These are phyloP conservation scores for Morpho helenor DNA, from an alignment of 2,888 invertebrate species.

Conservation along the genomic window DNA sequence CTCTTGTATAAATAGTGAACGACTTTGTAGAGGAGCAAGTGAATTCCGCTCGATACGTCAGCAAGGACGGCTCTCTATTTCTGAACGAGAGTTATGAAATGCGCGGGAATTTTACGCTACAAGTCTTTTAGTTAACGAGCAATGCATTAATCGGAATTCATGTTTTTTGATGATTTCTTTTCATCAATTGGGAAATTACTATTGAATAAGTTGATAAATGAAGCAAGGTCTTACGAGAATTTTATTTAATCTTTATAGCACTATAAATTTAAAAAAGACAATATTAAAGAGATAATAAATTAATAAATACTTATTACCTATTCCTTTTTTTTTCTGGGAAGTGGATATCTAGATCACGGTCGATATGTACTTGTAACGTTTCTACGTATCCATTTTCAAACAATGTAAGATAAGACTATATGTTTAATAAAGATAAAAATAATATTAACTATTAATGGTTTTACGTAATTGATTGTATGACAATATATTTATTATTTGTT, in stretches of 20 bases:
- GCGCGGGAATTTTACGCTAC: slow-evolving; percentile 41
- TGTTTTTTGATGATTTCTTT: no score
- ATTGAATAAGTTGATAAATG: not conserved
- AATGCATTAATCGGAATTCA: no score
- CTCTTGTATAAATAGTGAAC: slow-evolving; percentile 15
- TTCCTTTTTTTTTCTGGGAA: slow-evolving; percentile 17
- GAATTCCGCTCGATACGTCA: slow-evolving; percentile 19
- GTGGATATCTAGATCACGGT: slow-evolving; percentile 47
- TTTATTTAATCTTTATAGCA: not conserved
- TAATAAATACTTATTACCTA: not conserved
- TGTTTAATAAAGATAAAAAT: no score
- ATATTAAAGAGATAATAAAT: not conserved
- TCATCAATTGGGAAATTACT: no score
- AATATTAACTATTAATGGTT: no score
- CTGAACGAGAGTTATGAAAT: slow-evolving; percentile 50
- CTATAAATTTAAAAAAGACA: no score
- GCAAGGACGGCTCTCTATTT: slow-evolving; percentile 58
- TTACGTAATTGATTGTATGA: no score
- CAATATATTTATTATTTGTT: no score
- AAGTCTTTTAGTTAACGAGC: not conserved
- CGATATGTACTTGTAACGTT: slow-evolving; percentile 31
- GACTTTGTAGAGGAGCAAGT: slow-evolving; percentile 15
- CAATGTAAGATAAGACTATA: not conserved
- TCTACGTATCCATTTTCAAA: slow-evolving; percentile 13
- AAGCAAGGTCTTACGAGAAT: not conserved